Conservation (phyloP, 2,888 invertebrate species). For the Drosophila ezoana region DNA sequence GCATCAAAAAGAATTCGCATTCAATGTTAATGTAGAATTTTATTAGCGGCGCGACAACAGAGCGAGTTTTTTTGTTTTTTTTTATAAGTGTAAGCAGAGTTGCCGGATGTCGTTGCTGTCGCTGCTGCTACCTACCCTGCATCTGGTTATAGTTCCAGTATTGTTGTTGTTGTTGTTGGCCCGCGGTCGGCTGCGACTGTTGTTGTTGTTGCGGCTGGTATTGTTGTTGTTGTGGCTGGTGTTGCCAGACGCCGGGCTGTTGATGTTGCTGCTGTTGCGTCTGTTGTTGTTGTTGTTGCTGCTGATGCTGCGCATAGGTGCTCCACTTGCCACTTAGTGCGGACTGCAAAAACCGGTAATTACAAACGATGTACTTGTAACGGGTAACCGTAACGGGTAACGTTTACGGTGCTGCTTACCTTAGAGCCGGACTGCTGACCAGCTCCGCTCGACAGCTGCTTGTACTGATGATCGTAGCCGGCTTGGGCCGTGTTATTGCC, state of each 20-base stretch:
- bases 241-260: constrained; percentile 50
- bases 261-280: constrained; percentile 55
- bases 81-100: constrained; percentile 28
- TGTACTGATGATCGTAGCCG: constrained; percentile 79
- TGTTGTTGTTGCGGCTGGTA: constrained; percentile 55
- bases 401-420: constrained; percentile 35
- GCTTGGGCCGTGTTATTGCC: constrained; percentile 60
- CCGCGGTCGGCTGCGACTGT: constrained; percentile 59
- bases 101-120: constrained; percentile 3
- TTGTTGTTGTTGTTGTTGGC: constrained; percentile 69
- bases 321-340: constrained; percentile 75
- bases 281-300: constrained; percentile 60
- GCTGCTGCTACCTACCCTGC: constrained; percentile 72
- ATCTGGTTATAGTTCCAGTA: constrained; percentile 84
- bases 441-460: constrained; percentile 61
- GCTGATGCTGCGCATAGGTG: constrained; percentile 72
- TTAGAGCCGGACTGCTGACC: constrained; percentile 60
- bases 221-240: constrained; percentile 59
- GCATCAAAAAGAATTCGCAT: constrained; percentile 24
- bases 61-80: constrained; percentile 27
- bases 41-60: constrained; percentile 42
- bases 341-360: constrained; percentile 29
- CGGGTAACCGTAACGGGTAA: no score
- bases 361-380: no score
- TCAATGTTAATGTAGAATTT: constrained; percentile 35